Base-by-base conservation (phyloP, 2,113 vertebrate genomes). In the Protobothrops flavoviridis region DNA sequence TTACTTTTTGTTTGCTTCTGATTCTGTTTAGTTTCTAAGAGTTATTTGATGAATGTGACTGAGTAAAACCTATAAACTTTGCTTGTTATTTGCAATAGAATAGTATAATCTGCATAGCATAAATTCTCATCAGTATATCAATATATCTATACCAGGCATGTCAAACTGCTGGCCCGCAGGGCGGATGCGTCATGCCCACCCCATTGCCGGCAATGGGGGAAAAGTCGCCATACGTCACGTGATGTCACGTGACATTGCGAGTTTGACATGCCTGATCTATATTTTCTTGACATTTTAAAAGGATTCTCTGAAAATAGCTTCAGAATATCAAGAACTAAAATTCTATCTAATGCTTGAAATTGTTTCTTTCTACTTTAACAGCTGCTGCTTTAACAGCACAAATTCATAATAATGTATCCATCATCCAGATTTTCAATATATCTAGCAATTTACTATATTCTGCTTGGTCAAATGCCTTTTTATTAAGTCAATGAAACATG, bases 11-110 rank as follows among this genome's bases (percentile, higher is more conserved):
- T 20, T 55, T 53, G 29, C 52, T 88, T 88, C 26, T 39, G n/a
- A 33, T 33, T 88, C 29, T 88, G 20, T 91, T 88, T 91, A 15
- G 26, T n/a, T 92, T 92, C 90, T 92, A 91, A 53, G 11, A 74
- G 57, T 61, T 92, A 87, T 64, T 64, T 24, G n/a, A 12, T 33
- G 33, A 88, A 43, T 56, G 8, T 56, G 3, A 59, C 0, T 88
- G 50, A 15, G 23, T 69, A 69, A 81, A 81, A 39, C 17, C 69
- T 39, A 39, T 21, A 81, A 81, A 81, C 33, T 20, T 81, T 81
- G 15, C 69, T 81, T 81, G 15, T 20, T 39, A 81, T 39, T 81
- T 8, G n/a, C 69, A 39, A 81, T 8, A 81, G 15, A 81, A 39
- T 39, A 81, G 33, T 81, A 81, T 81, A 20, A 17, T 17, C 15